Base-by-base conservation (phyloP, 23 tunicate genomes). In the Ciona savignyi region DNA sequence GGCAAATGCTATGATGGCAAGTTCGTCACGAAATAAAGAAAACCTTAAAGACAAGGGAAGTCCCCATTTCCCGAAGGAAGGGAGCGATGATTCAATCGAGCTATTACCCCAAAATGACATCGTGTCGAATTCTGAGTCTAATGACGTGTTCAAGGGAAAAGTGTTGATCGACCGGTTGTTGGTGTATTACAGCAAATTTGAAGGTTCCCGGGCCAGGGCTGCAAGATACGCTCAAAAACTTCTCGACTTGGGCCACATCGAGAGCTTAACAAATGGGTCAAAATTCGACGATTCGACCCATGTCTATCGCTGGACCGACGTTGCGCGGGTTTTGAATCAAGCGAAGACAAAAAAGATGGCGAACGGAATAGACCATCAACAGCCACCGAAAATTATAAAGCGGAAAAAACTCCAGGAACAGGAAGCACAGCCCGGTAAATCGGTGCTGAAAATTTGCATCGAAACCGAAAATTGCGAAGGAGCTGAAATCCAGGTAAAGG, bases 221-320 rank as follows among this genome's bases (percentile, higher is more conserved):
- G 75, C 66, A 31, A 72, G 73, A 9, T 88, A 88, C 56, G 96
- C 96, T 34, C 96, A 88, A 49, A 88, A 88, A 28, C 87, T 88
- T 2, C 77, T 88, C 24, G 96, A 88, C 67, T 74, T 88, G 1
- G 96, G 96, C 32, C 96, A 88, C 67, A 82, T 88, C 32, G 96
- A 88, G 34, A 82, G 96, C 61, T 70, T 82, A 4, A 72, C 84
- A 51, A 72, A 82, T 33, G 31, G 84, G 19, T 23, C 23, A 22
- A 66, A 31, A 27, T 88, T 88, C 67, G 84, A 88, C 33, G 96
- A 88, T 33, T 77, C 96, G 30, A 65, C 74, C 1, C 83, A 81
- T 48, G 83, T 78, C 25, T 88, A 88, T 30, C 66, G 86, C 22
- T 88, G 96, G 96, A 77, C 96, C 25, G 87, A 88, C 71, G 96